These are phyloP conservation scores for Patella ulyssiponensis DNA, from an alignment of 2,888 invertebrate genomes.

Conservation along the genomic window DNA sequence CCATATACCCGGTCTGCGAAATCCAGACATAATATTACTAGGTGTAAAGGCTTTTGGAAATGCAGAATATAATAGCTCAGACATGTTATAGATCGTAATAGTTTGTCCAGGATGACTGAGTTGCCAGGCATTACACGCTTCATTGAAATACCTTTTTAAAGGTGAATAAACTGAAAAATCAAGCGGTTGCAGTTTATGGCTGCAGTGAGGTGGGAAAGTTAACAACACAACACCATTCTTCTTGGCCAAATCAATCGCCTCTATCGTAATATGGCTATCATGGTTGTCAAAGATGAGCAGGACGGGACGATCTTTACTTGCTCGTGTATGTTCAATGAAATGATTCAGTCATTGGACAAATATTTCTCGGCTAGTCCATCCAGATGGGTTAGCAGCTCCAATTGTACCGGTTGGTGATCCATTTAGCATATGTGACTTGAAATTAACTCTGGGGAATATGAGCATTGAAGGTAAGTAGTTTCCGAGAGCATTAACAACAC, in stretches of 20 bases:
- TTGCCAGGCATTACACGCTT: not conserved
- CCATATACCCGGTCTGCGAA: conserved; percentile 22
- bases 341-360: conserved; percentile 29
- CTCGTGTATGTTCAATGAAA: conserved; percentile 15
- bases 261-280: conserved; percentile 2
- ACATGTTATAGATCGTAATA: conserved; percentile 25
- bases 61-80: conserved; percentile 10
- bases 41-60: conserved; percentile 24
- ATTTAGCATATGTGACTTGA: conserved; percentile 14
- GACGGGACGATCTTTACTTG: conserved; percentile 24
- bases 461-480: conserved; percentile 24
- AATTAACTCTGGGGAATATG: conserved; percentile 31
- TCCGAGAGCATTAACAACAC: conserved; percentile 30
- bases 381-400: conserved; percentile 19
- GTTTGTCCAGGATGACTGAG: conserved; percentile 5
- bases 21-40: conserved; percentile 30
- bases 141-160: conserved; percentile 26
- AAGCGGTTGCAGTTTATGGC: conserved; percentile 31
- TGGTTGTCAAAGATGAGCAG: conserved; percentile 28
- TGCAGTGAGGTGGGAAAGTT: conserved; percentile 31
- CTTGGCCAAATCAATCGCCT: conserved; percentile 5
- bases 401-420: conserved; percentile 23
- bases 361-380: conserved; percentile 34
- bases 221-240: conserved; percentile 22
- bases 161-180: conserved; percentile 30